These are phyloP conservation scores for Perca fluviatilis DNA, from an alignment of 2,113 vertebrate species.

Conservation along the genomic window DNA sequence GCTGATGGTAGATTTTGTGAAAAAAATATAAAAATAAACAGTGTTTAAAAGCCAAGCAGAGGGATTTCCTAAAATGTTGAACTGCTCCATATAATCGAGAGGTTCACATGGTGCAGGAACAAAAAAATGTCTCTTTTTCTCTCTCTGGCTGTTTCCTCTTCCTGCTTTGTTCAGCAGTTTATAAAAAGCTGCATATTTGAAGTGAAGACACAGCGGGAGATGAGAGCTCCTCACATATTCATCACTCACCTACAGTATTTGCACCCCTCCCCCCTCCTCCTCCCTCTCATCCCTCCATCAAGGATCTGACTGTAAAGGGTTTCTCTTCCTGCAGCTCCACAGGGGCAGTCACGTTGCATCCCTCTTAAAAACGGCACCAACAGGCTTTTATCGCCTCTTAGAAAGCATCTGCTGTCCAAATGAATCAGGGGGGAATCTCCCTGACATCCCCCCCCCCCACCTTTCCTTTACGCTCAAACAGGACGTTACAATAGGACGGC, in stretches of 20 bases:
- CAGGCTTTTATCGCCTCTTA: conserved; percentile 58
- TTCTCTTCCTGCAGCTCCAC: conserved; percentile 25
- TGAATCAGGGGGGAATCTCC: conserved; percentile 34
- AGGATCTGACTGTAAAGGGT: conserved; percentile 33
- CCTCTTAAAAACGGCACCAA: conserved; percentile 35
- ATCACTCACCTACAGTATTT: conserved; percentile 46
- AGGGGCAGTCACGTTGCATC: conserved; percentile 17
- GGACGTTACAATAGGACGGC: conserved; percentile 35
- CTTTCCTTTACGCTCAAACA: conserved; percentile 14
- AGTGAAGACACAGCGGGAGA: conserved; percentile 40
- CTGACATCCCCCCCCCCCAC: background rate
- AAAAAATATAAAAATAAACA: too few species aligned
- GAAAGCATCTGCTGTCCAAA: conserved; percentile 50
- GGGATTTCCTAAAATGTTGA: background rate
- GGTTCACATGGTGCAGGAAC: background rate
- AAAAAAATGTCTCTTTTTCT: background rate
- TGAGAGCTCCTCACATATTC: conserved; percentile 46
- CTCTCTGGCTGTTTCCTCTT: background rate
- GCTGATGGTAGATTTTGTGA: too few species aligned
- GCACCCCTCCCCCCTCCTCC: background rate
- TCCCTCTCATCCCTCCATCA: background rate
- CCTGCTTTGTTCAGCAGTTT: conserved; percentile 51
- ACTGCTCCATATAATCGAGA: background rate
- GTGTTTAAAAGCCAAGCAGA: background rate
- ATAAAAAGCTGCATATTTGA: conserved; percentile 31